Evolutionary conservation across 2,888 invertebrate species (phyloP).

Genomic region (Tetragonisca angustula): DNA sequence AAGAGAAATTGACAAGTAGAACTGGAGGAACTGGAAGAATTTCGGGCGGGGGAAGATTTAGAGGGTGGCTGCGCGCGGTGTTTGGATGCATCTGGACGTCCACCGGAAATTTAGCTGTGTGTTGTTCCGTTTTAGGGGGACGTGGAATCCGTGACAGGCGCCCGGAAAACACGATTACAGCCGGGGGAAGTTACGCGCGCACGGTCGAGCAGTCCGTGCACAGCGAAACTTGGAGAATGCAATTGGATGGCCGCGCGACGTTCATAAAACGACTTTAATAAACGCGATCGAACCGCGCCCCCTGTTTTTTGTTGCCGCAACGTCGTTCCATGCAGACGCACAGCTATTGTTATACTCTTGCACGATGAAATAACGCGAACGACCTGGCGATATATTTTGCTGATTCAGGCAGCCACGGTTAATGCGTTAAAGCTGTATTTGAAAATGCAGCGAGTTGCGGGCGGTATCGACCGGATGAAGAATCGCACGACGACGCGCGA

Average conservation of each 20-base stretch:
- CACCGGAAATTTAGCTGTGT: constrained; percentile 35
- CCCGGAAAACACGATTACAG: constrained; percentile 52
- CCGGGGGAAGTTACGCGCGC: constrained; percentile 37
- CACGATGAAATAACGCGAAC: too few relatives aligned
- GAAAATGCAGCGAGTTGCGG: too few relatives aligned
- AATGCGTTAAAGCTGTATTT: too few relatives aligned
- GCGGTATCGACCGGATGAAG: too few relatives aligned
- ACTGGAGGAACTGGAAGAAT: not conserved
- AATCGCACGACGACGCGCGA: too few relatives aligned
- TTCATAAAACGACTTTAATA: constrained; percentile 20
- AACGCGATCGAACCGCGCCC: constrained; percentile 3
- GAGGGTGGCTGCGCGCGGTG: not conserved
- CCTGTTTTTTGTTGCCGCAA: not conserved
- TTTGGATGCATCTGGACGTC: not conserved
- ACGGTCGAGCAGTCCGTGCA: constrained; percentile 17
- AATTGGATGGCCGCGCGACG: constrained; percentile 45
- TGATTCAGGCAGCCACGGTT: too few relatives aligned
- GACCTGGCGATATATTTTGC: too few relatives aligned
- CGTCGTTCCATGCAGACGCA: too few relatives aligned
- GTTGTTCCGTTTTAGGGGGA: constrained; percentile 8
- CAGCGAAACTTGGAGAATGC: constrained; percentile 49
- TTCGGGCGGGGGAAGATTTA: constrained; percentile 21
- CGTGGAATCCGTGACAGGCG: too few relatives aligned
- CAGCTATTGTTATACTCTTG: too few relatives aligned
- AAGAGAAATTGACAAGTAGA: not conserved